Evolutionary conservation across 2,797 vertebrate species (phyloP).

Genomic region (Lagodon rhomboides): DNA sequence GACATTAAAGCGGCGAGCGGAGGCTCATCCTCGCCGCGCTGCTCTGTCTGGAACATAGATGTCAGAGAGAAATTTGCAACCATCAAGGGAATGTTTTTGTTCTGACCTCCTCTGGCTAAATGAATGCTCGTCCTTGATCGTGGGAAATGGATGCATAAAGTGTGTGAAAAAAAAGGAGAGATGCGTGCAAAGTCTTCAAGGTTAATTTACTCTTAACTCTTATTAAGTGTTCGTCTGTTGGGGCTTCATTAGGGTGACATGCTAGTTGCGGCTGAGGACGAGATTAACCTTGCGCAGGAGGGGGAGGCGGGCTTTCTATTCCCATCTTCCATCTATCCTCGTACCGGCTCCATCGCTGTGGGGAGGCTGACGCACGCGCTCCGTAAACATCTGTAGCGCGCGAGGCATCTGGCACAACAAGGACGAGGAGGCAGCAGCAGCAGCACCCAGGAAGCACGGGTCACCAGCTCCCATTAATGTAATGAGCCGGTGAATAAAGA

Average conservation of each 20-base stretch:
- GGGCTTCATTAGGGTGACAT: constrained; percentile 88
- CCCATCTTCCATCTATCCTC: constrained; percentile 72
- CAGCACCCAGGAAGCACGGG: constrained; percentile 35
- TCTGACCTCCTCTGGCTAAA: constrained; percentile 82
- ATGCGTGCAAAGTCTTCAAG: constrained; percentile 84
- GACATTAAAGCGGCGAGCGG: constrained; percentile 59
- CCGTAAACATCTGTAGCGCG: constrained; percentile 79
- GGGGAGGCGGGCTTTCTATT: constrained; percentile 55
- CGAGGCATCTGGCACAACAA: constrained; percentile 77
- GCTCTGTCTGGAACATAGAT: constrained; percentile 70
- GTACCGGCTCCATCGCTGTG: constrained; percentile 49
- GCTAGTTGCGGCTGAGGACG: constrained; percentile 75
- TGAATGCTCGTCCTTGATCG: constrained; percentile 82
- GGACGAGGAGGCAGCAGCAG: constrained; percentile 55
- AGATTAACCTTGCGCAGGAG: constrained; percentile 85
- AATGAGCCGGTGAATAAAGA: constrained; percentile 25
- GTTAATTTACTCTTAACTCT: constrained; percentile 91
- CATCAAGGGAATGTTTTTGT: constrained; percentile 75
- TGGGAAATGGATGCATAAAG: constrained; percentile 74
- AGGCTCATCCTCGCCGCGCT: constrained; percentile 52
- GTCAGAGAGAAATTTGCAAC: constrained; percentile 76
- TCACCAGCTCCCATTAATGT: constrained; percentile 48
- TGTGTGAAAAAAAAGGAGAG: constrained; percentile 60
- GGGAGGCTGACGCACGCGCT: constrained; percentile 65
- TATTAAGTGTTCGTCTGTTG: constrained; percentile 87